Evolutionary conservation across 2,888 invertebrate genomes (phyloP).

Genomic region (Drosophila borealis): DNA sequence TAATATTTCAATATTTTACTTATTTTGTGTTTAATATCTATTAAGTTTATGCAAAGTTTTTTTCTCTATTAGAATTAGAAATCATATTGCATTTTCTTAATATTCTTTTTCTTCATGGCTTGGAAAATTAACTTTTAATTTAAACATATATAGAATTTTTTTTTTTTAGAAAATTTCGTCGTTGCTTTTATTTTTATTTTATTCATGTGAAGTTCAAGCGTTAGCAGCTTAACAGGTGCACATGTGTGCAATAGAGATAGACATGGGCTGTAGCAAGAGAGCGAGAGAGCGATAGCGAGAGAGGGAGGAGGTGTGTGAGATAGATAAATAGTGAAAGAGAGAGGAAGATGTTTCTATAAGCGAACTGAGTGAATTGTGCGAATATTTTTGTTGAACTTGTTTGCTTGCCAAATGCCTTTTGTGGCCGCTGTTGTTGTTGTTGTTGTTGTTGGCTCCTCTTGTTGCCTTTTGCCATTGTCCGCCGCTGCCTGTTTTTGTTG

Average conservation of each 20-base stretch:
- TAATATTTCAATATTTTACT: too few species aligned
- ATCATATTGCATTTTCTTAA: too few species aligned
- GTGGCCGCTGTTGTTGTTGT: constrained; percentile 24
- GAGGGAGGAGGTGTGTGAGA: neutral
- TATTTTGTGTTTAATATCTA: too few species aligned
- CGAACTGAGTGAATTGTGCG: constrained; percentile 53
- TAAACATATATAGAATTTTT: too few species aligned
- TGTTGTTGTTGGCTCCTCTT: constrained; percentile 52
- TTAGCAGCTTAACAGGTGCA: constrained; percentile 47
- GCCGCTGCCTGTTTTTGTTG: constrained; percentile 61
- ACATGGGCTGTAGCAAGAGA: neutral
- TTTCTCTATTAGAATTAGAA: too few species aligned
- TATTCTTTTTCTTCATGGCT: too few species aligned
- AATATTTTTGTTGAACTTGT: constrained; percentile 62
- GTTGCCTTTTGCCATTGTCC: constrained; percentile 60
- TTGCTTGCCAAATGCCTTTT: constrained; percentile 63
- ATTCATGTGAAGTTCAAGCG: constrained; percentile 14
- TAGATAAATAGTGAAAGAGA: constrained; percentile 3
- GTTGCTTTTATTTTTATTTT: neutral
- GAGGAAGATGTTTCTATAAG: constrained; percentile 16
- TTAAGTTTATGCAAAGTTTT: too few species aligned
- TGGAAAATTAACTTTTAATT: too few species aligned
- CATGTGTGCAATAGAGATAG: constrained; percentile 21
- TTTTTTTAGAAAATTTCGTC: too few species aligned
- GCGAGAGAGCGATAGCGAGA: neutral